phyloP scores from a whole-genome alignment of 64 coral and sea anemone genomes.

The Platygyra sinensis region DNA sequence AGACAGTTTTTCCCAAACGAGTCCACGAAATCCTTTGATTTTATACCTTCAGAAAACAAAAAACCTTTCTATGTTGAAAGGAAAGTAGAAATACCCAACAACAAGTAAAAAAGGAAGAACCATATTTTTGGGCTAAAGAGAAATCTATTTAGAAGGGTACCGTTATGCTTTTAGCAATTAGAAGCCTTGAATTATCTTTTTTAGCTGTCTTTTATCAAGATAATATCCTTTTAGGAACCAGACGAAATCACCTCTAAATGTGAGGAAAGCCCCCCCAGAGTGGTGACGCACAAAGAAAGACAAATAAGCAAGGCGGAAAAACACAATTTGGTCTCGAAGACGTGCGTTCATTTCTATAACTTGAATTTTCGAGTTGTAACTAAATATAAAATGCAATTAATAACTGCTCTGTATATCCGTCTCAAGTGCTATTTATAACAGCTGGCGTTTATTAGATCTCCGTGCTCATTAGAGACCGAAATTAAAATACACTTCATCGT shows the following conservation, averaged over 20 bases:
- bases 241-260: conserved; percentile 1
- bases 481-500: conserved; percentile 42
- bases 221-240: neutral
- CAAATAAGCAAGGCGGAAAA: neutral
- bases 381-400: conserved; percentile 37
- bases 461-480: neutral
- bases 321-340: neutral
- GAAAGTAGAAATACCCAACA: neutral
- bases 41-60: no score
- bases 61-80: neutral
- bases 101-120: neutral
- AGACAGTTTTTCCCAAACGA: no score
- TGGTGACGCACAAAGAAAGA: neutral
- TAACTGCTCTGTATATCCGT: neutral
- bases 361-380: neutral
- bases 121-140: no score
- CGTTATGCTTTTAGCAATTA: neutral
- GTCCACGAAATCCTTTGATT: no score
- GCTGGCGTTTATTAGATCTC: neutral
- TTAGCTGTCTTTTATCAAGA: conserved; percentile 10
- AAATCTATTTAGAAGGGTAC: neutral
- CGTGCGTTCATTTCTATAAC: neutral
- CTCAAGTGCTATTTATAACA: neutral
- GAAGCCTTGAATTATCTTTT: neutral
- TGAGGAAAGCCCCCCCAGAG: conserved; percentile 22